A percentile compares a stretch with the other conserved stretches of the same genome.
phyloP scores from a whole-genome alignment of 2,888 invertebrate species.

The Dolichomitus sp. region DNA sequence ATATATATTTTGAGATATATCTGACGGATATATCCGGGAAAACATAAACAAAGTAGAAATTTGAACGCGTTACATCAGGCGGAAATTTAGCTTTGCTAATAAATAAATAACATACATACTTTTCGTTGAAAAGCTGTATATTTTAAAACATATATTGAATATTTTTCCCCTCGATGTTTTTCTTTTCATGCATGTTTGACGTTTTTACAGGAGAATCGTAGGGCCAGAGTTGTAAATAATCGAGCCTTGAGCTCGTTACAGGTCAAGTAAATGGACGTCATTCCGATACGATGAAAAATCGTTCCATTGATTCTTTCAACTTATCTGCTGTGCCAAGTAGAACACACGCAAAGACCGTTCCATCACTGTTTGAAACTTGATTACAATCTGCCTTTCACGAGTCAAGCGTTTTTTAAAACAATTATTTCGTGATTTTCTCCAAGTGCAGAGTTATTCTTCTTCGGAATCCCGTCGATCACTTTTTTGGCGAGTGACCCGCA shows the following conservation, averaged over 20 bases:
- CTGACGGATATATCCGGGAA: too few relatives aligned
- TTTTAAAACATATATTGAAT: too few relatives aligned
- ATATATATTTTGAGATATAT: too few relatives aligned
- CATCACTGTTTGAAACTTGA: not conserved
- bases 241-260: not conserved
- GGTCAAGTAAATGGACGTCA: not conserved
- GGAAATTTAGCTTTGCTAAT: too few relatives aligned
- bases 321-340: not conserved
- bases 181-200: too few relatives aligned
- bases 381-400: not conserved
- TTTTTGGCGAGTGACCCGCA: conserved; percentile 9
- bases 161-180: too few relatives aligned
- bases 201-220: too few relatives aligned
- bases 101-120: too few relatives aligned
- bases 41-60: too few relatives aligned
- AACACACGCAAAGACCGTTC: not conserved
- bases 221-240: not conserved
- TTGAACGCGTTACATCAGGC: too few relatives aligned
- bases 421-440: not conserved
- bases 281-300: not conserved
- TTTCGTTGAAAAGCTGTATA: too few relatives aligned
- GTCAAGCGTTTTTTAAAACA: not conserved
- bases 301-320: not conserved
- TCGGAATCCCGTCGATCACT: conserved; percentile 31
- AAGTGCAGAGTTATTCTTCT: conserved; percentile 11